Conservation (phyloP, 2,888 invertebrate species). For the Ephialtes manifestator region DNA sequence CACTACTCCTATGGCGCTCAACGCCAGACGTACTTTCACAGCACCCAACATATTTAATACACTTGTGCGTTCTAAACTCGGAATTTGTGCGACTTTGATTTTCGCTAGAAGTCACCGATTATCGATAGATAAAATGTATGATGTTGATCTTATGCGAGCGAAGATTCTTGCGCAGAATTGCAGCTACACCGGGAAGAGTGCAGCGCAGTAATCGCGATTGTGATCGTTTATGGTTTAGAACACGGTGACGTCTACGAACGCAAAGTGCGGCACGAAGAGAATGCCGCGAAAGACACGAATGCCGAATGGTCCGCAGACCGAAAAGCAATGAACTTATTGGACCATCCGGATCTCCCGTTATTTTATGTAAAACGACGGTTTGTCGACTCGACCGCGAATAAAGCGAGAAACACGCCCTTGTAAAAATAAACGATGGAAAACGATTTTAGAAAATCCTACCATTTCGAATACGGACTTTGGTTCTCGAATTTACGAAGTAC, state of each 20-base stretch:
- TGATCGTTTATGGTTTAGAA: not conserved
- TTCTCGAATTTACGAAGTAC: too few relatives aligned
- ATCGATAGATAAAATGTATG: not conserved
- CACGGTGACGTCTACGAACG: not conserved
- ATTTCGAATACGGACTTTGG: too few relatives aligned
- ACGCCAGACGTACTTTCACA: constrained; percentile 64
- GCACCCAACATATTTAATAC: constrained; percentile 73
- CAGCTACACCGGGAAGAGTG: not conserved
- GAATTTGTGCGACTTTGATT: not conserved
- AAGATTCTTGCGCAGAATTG: not conserved
- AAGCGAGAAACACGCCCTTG: too few relatives aligned
- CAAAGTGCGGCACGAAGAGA: not conserved
- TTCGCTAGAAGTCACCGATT: not conserved
- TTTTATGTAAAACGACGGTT: not conserved
- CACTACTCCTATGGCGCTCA: constrained; percentile 73
- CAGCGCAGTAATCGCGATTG: constrained; percentile 5
- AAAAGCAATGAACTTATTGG: not conserved
- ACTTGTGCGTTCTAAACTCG: not conserved
- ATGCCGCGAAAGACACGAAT: constrained; percentile 8
- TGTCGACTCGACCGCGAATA: too few relatives aligned
- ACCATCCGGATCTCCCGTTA: not conserved
- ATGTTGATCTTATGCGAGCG: not conserved
- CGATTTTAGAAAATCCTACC: too few relatives aligned
- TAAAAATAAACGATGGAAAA: too few relatives aligned
- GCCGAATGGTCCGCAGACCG: not conserved